Percentiles rank a stretch among this genome's conserved stretches.
Conservation (phyloP, 2,797 vertebrate genomes). For the Florisuga fusca region DNA sequence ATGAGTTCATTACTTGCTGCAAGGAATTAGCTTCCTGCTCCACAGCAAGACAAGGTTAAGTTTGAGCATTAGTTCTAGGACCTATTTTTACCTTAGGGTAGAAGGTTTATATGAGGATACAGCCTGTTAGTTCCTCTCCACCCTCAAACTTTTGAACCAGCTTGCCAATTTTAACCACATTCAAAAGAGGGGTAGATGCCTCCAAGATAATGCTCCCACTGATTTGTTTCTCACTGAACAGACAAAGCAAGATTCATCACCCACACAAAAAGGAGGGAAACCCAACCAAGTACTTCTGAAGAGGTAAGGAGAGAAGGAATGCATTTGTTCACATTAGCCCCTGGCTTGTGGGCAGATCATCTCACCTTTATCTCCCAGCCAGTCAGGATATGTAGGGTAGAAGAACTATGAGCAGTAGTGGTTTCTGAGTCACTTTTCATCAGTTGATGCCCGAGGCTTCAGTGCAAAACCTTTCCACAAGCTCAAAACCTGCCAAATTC, state of each 20-base stretch:
- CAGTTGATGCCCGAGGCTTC: neutral
- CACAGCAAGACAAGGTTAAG: neutral
- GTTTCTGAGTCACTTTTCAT: conserved; percentile 5
- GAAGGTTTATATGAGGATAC: conserved; percentile 57
- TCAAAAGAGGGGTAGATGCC: conserved; percentile 10
- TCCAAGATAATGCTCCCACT: neutral
- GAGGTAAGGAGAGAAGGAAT: neutral
- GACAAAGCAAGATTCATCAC: conserved; percentile 27
- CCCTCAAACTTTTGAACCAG: conserved; percentile 7
- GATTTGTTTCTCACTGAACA: conserved; percentile 46
- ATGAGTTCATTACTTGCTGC: neutral
- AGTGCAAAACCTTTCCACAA: neutral
- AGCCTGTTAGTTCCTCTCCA: neutral
- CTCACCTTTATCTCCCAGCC: neutral
- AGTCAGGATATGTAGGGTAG: neutral
- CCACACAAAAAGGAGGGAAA: conserved; percentile 17
- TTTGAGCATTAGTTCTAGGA: neutral
- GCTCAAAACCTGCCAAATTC: neutral
- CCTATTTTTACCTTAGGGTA: neutral
- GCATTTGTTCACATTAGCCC: neutral
- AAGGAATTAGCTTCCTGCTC: neutral
- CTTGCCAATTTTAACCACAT: conserved; percentile 21
- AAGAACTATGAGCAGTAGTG: neutral
- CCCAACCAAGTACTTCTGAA: neutral
- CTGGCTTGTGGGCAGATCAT: neutral